These are phyloP conservation scores for Amphiprion clarkii DNA, from an alignment of 2,797 vertebrate species.

Conservation along the genomic window DNA sequence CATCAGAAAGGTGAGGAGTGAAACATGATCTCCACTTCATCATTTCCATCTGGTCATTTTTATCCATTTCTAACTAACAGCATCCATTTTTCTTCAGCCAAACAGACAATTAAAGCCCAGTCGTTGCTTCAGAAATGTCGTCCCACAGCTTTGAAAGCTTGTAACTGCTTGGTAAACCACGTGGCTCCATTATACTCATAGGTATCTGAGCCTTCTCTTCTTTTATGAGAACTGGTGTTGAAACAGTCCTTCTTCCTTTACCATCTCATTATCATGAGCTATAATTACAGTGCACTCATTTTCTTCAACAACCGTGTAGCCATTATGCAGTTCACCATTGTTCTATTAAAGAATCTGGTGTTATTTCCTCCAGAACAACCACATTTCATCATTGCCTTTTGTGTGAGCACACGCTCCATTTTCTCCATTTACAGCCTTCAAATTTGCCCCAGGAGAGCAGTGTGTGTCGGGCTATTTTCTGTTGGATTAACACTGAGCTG, in stretches of 20 bases:
- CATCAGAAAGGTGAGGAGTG: conserved; percentile 20
- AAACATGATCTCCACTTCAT: conserved; percentile 26
- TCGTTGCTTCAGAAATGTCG: conserved; percentile 1
- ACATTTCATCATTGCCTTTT: conserved; percentile 65
- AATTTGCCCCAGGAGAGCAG: conserved; percentile 46
- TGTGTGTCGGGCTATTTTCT: conserved; percentile 51
- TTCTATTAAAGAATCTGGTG: conserved; percentile 55
- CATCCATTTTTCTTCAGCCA: conserved; percentile 44
- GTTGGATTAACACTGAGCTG: conserved; percentile 50
- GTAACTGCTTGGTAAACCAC: conserved; percentile 22
- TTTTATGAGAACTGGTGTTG: conserved; percentile 22
- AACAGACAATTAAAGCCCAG: conserved; percentile 44
- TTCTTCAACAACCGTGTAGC: conserved; percentile 50
- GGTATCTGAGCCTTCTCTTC: conserved; percentile 34
- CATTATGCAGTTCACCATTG: conserved; percentile 57
- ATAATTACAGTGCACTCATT: conserved; percentile 54
- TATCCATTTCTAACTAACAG: conserved; percentile 55
- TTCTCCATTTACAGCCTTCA: conserved; percentile 53
- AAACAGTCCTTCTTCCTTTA: conserved; percentile 30
- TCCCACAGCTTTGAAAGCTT: conserved; percentile 18
- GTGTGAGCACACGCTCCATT: conserved; percentile 46
- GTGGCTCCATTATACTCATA: conserved; percentile 1
- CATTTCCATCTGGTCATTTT: conserved; percentile 53
- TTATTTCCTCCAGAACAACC: conserved; percentile 63
- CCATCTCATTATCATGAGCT: conserved; percentile 50